These are phyloP conservation scores for Odontamblyopus rebecca DNA, from an alignment of 2,797 vertebrate genomes.

Conservation along the genomic window DNA sequence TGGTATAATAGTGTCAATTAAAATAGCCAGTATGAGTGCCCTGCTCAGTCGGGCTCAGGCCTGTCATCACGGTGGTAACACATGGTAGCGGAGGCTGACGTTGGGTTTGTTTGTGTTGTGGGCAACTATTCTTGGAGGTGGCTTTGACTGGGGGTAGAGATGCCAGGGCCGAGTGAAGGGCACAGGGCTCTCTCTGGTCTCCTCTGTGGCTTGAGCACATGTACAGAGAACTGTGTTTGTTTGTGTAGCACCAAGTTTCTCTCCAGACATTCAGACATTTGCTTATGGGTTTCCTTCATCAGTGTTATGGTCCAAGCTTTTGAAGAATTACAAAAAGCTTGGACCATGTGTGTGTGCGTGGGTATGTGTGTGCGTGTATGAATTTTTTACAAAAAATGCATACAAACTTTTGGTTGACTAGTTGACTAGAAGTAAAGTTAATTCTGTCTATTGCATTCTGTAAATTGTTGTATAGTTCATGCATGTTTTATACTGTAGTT, in stretches of 20 bases:
- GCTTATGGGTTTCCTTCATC: conserved; percentile 46
- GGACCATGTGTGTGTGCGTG: too few species aligned
- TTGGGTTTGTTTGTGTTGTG: conserved; percentile 45
- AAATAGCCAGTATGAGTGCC: conserved; percentile 13
- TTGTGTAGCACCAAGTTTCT: conserved; percentile 40
- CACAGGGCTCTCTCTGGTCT: conserved; percentile 27
- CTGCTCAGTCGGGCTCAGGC: conserved; percentile 9
- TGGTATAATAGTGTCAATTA: neutral
- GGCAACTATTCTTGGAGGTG: conserved; percentile 37
- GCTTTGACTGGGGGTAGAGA: conserved; percentile 35
- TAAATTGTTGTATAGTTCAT: too few species aligned
- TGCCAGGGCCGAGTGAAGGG: conserved; percentile 51
- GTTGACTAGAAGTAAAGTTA: too few species aligned
- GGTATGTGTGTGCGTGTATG: too few species aligned
- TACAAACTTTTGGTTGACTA: too few species aligned
- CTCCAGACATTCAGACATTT: conserved; percentile 37
- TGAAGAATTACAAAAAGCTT: neutral
- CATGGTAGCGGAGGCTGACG: conserved; percentile 20
- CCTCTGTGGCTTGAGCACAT: conserved; percentile 22
- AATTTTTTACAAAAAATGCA: too few species aligned
- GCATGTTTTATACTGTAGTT: too few species aligned
- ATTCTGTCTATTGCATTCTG: too few species aligned
- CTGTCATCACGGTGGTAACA: conserved; percentile 32
- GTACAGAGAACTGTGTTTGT: conserved; percentile 20
- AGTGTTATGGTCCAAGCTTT: conserved; percentile 26